Percentiles rank a stretch among this genome's conserved stretches.
These are phyloP conservation scores for Ophioninae sp. DNA, from an alignment of 2,888 invertebrate genomes.

Conservation along the genomic window DNA sequence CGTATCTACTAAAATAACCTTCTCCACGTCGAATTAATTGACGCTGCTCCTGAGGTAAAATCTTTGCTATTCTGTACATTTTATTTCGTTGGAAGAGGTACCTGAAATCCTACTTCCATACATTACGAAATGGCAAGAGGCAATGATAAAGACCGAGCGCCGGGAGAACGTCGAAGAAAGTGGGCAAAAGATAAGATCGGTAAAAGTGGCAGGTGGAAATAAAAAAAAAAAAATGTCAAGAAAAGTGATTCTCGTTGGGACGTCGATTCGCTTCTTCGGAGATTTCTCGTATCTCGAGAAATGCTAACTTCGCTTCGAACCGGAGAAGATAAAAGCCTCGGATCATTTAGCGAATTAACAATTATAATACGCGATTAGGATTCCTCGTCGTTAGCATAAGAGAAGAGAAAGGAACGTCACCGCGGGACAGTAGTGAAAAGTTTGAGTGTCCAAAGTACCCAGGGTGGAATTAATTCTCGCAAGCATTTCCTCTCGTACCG, in stretches of 20 bases:
- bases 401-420: slow-evolving; percentile 63
- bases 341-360: slow-evolving; percentile 80
- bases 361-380: slow-evolving; percentile 79
- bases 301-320: slow-evolving; percentile 29
- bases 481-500: slow-evolving; percentile 34
- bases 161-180: slow-evolving; percentile 26
- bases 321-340: slow-evolving; percentile 64
- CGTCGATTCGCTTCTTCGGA: slow-evolving; percentile 14
- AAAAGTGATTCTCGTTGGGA: slow-evolving; percentile 45
- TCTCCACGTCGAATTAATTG: not conserved
- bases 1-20: not conserved
- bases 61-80: not conserved
- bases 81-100: not conserved
- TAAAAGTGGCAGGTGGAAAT: slow-evolving; percentile 27
- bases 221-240: not conserved
- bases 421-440: slow-evolving; percentile 69
- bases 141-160: slow-evolving; percentile 28
- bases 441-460: slow-evolving; percentile 69
- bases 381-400: slow-evolving; percentile 77
- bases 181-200: slow-evolving; percentile 35
- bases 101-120: not conserved
- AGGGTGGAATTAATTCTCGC: slow-evolving; percentile 70
- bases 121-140: slow-evolving; percentile 25
- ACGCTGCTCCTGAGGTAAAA: not conserved
- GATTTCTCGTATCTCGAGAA: slow-evolving; percentile 36